Evolutionary conservation across 2,113 vertebrate genomes (phyloP), one percentile per base, ranked within the genome.

Genomic region (Corythoichthys haematopterus): DNA sequence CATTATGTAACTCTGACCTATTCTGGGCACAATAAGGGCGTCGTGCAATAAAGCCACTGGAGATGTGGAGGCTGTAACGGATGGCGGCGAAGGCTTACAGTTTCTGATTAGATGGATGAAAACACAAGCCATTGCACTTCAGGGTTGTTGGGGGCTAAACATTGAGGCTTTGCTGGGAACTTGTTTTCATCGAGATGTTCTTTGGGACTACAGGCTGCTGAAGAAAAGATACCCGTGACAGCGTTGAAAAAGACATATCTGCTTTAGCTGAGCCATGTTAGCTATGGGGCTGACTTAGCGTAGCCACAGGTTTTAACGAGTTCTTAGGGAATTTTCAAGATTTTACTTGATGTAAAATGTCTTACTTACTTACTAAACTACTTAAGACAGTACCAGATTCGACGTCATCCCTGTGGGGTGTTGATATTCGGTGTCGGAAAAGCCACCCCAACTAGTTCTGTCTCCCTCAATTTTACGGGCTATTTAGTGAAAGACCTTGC

Each of bases 231-330:
- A 52, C 64, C 79, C 53, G 4, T 37, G 16, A 51, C 57, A 57
- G 11, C 59, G 43, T 53, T 40, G 38, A 46, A 69, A 63, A 55
- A 60, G 62, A 66, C 56, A 4, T 67, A 65, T 78, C 87, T 87
- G 88, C 87, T 76, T 88, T 85, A 81, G 86, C 90, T 91, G 91
- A 91, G 87, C 90, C 90, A 83, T 57, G 75, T 80, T 84, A 84
- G 84, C 83, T 68, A 68, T 75, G 81, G 82, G 86, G 84, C 78
- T 87, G 73, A 85, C 77, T 57, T 80, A 82, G 83, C 69, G 81
- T 88, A 91, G 89, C 86, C 88, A 85, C 80, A 86, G 78, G 5
- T 64, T 64, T 64, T 43, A 28, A 43, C 40, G 37, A 43, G 59
- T 65, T 65, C 50, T 51, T 65, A 37, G 33, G 14, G 63, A 51